Evolutionary conservation across 2,888 invertebrate species (phyloP).

Genomic region (Leistus spinibarbis): DNA sequence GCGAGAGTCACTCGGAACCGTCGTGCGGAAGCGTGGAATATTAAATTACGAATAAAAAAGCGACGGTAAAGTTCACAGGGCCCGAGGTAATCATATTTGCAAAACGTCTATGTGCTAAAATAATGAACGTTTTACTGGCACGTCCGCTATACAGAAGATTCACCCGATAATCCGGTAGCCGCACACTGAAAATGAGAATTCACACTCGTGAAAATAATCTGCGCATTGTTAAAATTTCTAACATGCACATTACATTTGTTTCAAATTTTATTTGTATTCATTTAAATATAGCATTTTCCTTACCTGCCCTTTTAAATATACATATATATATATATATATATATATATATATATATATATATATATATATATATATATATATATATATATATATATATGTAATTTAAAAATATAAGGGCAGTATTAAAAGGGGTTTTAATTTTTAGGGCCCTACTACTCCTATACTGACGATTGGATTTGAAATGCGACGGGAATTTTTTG

Average conservation of each 20-base stretch:
- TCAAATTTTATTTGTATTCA: not conserved
- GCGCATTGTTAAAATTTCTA: not conserved
- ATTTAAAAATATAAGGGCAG: no score
- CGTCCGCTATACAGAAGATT: not conserved
- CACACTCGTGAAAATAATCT: not conserved
- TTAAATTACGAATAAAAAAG: constrained; percentile 19
- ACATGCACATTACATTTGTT: constrained; percentile 11
- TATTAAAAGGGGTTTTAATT: no score
- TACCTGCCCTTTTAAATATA: not conserved
- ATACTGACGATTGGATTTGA: no score
- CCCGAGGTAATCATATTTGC: constrained; percentile 29
- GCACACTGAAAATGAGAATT: not conserved
- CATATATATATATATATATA: not conserved
- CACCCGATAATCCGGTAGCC: constrained; percentile 2
- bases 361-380: not conserved
- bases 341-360: not conserved
- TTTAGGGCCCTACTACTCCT: no score
- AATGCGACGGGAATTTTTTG: no score
- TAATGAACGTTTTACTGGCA: constrained; percentile 29
- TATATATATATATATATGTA: not conserved
- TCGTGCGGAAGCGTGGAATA: not conserved
- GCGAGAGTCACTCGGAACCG: not conserved
- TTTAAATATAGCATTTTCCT: not conserved
- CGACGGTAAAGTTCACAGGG: constrained; percentile 14
- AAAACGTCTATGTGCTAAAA: constrained; percentile 33